Evolutionary conservation across 2,797 vertebrate genomes (phyloP), one percentile per base, ranked within the genome.

Genomic region (Aythya fuligula): DNA sequence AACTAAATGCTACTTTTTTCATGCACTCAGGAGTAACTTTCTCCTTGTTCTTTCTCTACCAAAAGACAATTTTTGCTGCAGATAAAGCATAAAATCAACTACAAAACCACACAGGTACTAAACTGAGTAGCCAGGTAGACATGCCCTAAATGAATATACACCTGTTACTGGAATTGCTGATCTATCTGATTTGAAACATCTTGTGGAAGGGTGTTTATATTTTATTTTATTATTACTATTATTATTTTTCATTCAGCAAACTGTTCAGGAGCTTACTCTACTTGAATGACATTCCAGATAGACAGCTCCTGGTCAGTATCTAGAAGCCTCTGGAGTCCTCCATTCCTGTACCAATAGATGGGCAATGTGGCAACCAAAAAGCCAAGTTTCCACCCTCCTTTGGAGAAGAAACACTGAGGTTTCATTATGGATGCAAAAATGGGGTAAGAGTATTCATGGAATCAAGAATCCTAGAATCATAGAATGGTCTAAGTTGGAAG

Each of bases 1-100:
- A 77, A 32, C 38, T 86, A 70, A 84, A 66, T 71, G 64, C 56
- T 90, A 71, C 36, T 80, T n/a, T 83, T 94, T 67, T 91, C 30
- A 32, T 30, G 27, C 53, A 76, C 28, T 61, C 41, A 74, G 38
- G 8, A 61, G n/a, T 2, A 53, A 34, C 8, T 65, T 93, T 86
- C 41, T 82, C 36, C 53, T 67, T 47, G 20, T 77, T 87, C 41
- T 4, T 41, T 66, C 25, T 54, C n/a, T 47, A 10, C 17, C 73
- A 56, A 58, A 73, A 82, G 39, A 18, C 43, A 71, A n/a, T 73
- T 88, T 93, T 84, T 88, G 25, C 39, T 75, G 8, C 85, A 64
- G 70, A 65, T 82, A 85, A 91, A 88, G 49, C 7, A 4, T 20
- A 83, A 78, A 10, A 56, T 67, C 3, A 3, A 43, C 25, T 69